Evolutionary conservation across 2,797 vertebrate species (phyloP).

Genomic region (Pipistrellus pygmaeus): DNA sequence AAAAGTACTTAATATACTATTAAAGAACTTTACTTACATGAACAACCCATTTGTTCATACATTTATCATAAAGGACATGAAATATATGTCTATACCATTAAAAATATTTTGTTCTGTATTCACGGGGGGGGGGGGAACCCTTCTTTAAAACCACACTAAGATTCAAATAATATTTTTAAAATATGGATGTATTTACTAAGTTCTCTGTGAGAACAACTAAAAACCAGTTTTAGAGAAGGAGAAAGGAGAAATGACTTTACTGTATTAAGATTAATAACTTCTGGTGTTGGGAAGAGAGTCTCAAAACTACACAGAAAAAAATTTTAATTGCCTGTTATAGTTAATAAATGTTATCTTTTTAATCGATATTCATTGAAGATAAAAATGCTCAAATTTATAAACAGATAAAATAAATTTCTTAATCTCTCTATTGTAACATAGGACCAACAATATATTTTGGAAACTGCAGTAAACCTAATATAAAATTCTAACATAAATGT

Average conservation of each 20-base stretch:
- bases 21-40: conserved; percentile 2
- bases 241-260: conserved; percentile 27
- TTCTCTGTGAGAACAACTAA: neutral
- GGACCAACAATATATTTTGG: conserved; percentile 9
- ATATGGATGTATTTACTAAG: neutral
- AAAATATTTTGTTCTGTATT: conserved; percentile 52
- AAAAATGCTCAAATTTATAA: conserved; percentile 34
- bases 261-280: conserved; percentile 18
- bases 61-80: conserved; percentile 24
- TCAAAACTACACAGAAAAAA: conserved; percentile 57
- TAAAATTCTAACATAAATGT: conserved; percentile 57
- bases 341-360: conserved; percentile 56
- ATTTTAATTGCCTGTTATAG: conserved; percentile 47
- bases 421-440: neutral
- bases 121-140: neutral
- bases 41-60: neutral
- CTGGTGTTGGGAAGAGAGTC: neutral
- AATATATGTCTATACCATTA: conserved; percentile 41
- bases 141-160: conserved; percentile 50
- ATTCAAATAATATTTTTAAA: conserved; percentile 47
- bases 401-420: conserved; percentile 25
- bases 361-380: conserved; percentile 44
- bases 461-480: neutral
- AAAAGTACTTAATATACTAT: neutral
- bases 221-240: conserved; percentile 20